phyloP scores from a whole-genome alignment of 2,113 vertebrate species.

The Aleadryas rufinucha region DNA sequence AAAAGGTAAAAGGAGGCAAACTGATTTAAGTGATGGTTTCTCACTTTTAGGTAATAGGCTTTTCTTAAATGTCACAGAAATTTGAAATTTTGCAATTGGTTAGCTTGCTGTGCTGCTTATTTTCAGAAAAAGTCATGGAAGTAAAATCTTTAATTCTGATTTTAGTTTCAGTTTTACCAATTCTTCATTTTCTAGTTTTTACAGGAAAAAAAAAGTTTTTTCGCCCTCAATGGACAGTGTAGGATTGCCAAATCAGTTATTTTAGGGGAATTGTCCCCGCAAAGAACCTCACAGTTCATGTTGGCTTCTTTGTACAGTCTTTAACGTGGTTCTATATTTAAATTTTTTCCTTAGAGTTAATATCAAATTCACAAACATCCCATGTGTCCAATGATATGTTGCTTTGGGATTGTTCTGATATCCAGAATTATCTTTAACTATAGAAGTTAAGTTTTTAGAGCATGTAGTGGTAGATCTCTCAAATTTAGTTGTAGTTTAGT shows the following conservation, averaged over 20 bases:
- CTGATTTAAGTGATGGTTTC: neutral
- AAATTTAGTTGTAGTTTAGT: neutral
- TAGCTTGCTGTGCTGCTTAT: neutral
- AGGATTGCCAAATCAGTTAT: neutral
- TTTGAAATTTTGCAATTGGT: neutral
- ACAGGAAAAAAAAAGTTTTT: neutral
- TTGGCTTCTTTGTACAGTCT: neutral
- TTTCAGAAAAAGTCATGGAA: neutral
- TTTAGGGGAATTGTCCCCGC: neutral
- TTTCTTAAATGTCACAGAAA: neutral
- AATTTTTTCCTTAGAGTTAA: neutral
- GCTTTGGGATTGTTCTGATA: neutral
- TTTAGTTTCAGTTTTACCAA: neutral
- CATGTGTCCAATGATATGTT: neutral
- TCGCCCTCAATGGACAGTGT: neutral
- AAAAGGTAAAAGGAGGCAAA: neutral
- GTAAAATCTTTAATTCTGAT: neutral
- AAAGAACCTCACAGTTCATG: neutral
- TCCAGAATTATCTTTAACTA: neutral
- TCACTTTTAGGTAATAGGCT: neutral
- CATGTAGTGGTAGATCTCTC: neutral
- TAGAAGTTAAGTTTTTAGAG: neutral
- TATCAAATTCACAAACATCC: neutral
- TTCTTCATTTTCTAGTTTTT: neutral
- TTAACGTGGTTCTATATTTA: neutral